Evolutionary conservation across 2,797 vertebrate genomes (phyloP), one percentile per base, ranked within the genome.

Genomic region (Varecia variegata): DNA sequence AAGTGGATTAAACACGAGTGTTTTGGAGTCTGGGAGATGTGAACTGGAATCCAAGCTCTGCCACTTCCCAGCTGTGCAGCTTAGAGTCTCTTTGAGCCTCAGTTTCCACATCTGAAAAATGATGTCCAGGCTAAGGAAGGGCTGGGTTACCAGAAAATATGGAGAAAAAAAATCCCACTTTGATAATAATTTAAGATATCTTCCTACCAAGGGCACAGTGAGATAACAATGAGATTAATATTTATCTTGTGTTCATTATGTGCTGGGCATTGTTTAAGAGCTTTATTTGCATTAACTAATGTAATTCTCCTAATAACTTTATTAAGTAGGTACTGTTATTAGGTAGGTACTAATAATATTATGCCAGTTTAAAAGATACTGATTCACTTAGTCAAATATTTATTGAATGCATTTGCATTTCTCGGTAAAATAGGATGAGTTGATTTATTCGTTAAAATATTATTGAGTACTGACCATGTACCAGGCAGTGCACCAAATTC

Each of bases 291-390:
- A 11, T 73, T 45, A 70, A 86, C 65, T 79, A 87, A 68, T 60
- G 27, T 32, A 91, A 91, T 92, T 92, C 30, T 70, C n/a, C 76
- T 68, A 73, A 70, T 27, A 92, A 80, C 17, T 91, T 93, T 89
- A 70, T 88, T 80, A 77, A 38, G 10, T 96, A 80, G 30, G 10
- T 93, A 18, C 45, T 92, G 35, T 73, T 70, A 52, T 32, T 83
- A 80, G 47, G 20, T 54, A 82, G 81, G 12, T 71, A 23, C 47
- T 76, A 50, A 76, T 68, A 74, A 76, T 68, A 74, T 62, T 85
- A 62, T 74, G 25, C 43, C 30, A 77, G 45, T 73, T 85, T 80
- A 73, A 90, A 92, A 95, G 84, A 79, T 74, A 47, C 8, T 84
- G 21, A 71, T 81, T 94, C 93, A 68, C 40, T 88, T 95, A 73